Base-by-base conservation (phyloP, 23 tunicate genomes). In the Halocynthia aurantium region DNA sequence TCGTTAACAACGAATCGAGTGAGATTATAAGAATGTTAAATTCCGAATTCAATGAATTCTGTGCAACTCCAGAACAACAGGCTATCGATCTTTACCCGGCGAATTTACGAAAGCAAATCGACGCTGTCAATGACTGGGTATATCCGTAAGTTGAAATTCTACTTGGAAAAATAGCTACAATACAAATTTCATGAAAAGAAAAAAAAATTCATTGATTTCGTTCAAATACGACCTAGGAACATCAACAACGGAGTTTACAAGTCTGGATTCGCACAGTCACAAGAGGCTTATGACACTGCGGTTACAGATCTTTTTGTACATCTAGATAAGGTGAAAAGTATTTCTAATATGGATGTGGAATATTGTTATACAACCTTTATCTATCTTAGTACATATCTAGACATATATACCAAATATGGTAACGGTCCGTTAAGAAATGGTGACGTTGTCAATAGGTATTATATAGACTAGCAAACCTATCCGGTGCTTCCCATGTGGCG, bases 1-100 rank as follows among this genome's bases (percentile, higher is more conserved):
- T 90, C 65, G 97, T 90, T 40, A 90, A 90, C 77, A 90, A 90
- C 57, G 97, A 90, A 77, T 90, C 97, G 69, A 90, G 97, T 81
- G 97, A 90, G 73, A 90, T 90, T 44, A 85, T 90, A 7, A 79
- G 97, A 66, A 85, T 90, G 77, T 72, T 90, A 6, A 85, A 81
- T 71, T 19, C 52, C 13, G 80, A 70, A 56, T 63, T 90, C 17
- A 81, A 90, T 72, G 76, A 84, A 5, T 90, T 76, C 22, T 85
- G 90, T 71, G 82, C 71, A 51, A 77, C 74, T 9, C 90, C 85
- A 10, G 76, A 81, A 60, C 89, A 85, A 77, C 50, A 73, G 66
- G 62, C 72, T 11, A 57, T 90, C 18, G 90, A 90, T 72, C 49
- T 90, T 66, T 90, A 90, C 60, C 90, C 97, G 6, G 81, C 61